Conservation (phyloP, 2,797 vertebrate species). For the Ceryle rudis region DNA sequence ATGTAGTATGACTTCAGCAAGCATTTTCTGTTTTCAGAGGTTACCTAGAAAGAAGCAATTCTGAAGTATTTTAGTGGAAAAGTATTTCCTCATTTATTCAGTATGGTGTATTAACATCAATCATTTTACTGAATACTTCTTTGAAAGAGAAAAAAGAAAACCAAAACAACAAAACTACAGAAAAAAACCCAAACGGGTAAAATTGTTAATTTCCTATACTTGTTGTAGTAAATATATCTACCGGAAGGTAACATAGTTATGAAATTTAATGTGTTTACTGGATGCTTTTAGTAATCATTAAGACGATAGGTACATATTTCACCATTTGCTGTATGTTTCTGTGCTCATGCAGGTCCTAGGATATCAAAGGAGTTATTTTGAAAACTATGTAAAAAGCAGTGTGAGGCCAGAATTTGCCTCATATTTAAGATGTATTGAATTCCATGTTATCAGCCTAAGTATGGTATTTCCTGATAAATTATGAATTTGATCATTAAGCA, state of each 20-base stretch:
- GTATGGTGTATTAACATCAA: neutral
- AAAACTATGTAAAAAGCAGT: neutral
- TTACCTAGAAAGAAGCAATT: neutral
- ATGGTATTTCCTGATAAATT: neutral
- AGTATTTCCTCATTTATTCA: neutral
- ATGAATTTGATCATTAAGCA: neutral
- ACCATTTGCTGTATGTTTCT: neutral
- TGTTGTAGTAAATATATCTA: neutral
- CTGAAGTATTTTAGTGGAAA: neutral
- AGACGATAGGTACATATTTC: neutral
- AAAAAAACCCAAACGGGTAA: neutral
- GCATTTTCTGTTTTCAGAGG: neutral
- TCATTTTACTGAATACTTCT: neutral
- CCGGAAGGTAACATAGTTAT: neutral
- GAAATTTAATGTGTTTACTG: neutral
- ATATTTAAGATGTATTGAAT: neutral
- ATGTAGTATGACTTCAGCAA: neutral
- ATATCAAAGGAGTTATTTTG: neutral
- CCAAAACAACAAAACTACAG: too few species aligned
- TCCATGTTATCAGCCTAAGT: neutral
- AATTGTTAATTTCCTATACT: neutral
- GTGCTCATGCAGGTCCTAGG: neutral
- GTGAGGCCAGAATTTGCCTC: neutral
- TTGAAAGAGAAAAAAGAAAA: neutral
- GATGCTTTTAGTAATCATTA: neutral